These are phyloP conservation scores for Perizoma affinitatum DNA, from an alignment of 2,888 invertebrate genomes.

Conservation along the genomic window DNA sequence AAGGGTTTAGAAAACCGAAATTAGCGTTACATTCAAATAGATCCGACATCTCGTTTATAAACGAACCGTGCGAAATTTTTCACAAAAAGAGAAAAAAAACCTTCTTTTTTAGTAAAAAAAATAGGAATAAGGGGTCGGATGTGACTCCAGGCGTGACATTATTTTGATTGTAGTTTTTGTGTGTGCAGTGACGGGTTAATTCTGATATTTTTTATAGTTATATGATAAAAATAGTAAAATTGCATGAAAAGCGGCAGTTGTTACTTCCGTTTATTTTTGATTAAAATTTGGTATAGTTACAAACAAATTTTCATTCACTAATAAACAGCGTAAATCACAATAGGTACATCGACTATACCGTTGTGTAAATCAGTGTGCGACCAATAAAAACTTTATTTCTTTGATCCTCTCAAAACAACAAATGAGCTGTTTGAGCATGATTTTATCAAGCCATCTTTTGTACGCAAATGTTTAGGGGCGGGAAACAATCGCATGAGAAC, in stretches of 20 bases:
- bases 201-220: constrained; percentile 9
- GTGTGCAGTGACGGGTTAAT: constrained; percentile 26
- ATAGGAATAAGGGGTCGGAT: constrained; percentile 43
- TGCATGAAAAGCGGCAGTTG: not conserved
- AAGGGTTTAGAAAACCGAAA: constrained; percentile 73
- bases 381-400: constrained; percentile 18
- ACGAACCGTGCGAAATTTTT: constrained; percentile 81
- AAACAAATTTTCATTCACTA: too few species aligned
- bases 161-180: constrained; percentile 56
- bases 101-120: constrained; percentile 50
- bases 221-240: not conserved
- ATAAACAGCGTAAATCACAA: too few species aligned
- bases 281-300: too few species aligned
- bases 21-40: constrained; percentile 77
- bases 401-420: constrained; percentile 28
- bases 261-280: too few species aligned
- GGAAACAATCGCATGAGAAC: constrained; percentile 68
- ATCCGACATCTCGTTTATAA: constrained; percentile 63
- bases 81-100: constrained; percentile 58
- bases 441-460: constrained; percentile 75
- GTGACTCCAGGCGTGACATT: constrained; percentile 58
- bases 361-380: not conserved
- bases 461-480: constrained; percentile 65
- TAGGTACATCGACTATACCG: not conserved
- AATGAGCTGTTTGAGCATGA: constrained; percentile 32